Percentiles rank a stretch among this genome's conserved stretches.
Evolutionary conservation across 2,113 vertebrate genomes (phyloP).

Genomic region (Steatornis caripensis): DNA sequence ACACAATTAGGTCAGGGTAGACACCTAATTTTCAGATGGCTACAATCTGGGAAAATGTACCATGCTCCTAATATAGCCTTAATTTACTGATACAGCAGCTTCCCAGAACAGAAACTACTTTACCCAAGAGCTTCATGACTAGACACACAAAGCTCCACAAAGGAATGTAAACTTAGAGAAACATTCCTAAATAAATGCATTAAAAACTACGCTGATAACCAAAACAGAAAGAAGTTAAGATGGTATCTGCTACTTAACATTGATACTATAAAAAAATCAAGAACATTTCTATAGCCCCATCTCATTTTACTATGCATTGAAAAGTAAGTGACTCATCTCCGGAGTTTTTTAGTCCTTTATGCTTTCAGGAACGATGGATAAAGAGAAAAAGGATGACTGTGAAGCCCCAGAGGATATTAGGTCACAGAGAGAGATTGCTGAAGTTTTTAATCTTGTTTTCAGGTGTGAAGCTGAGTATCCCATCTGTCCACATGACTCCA

Average conservation of each 20-base stretch:
- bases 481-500: neutral
- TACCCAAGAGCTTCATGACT: neutral
- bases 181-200: neutral
- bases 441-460: neutral
- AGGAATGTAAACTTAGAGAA: neutral
- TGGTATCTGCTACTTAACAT: neutral
- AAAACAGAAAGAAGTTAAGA: neutral
- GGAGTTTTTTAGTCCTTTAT: neutral
- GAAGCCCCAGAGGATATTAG: neutral
- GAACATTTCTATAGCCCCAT: neutral
- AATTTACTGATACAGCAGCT: neutral
- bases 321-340: neutral
- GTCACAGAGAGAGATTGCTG: neutral
- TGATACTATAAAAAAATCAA: neutral
- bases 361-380: neutral
- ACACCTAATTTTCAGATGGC: neutral
- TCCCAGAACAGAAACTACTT: neutral
- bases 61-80: neutral
- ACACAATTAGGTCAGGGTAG: neutral
- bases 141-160: neutral
- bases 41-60: neutral
- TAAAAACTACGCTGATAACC: neutral
- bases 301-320: neutral
- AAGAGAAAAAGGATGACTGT: neutral
- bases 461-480: neutral